Base-by-base conservation (phyloP, 2,113 vertebrate genomes). In the Corythornis cristatus region DNA sequence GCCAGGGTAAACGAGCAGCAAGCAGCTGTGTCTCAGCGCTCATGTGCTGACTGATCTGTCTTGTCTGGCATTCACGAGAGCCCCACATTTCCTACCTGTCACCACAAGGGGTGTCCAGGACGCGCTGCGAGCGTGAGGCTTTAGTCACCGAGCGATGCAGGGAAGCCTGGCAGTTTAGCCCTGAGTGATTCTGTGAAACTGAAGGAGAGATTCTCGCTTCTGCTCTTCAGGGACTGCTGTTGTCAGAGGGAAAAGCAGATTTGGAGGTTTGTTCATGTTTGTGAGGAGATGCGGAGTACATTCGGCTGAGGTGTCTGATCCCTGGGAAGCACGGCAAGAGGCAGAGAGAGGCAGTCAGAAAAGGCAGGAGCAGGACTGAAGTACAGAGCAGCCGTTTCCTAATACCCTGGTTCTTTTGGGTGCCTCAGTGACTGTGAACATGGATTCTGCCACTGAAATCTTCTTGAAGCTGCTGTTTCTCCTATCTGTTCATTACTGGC, bases 401-500 rank as follows among this genome's bases (percentile, higher is more conserved):
- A 76, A 78, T 70, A 79, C 82, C 88, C 93, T 22, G 37, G 8
- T 74, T 96, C 94, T 96, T 97, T 89, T n/a, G 78, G 85, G 80
- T 68, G 90, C 86, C 91, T 96, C 90, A 15, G 9, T 93, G 89
- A 90, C 96, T 58, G 90, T 57, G 95, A 96, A 92, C 93, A 98
- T 98, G 98, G 97, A 98, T 97, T 97, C 96, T 97, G 91, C 78
- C 92, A 43, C 95, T 26, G 94, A 96, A 95, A 97, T 90, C 65
- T 90, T 98, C 92, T 51, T 97, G 86, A 97, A 93, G 76, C 88
- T 86, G 91, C 83, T 98, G 58, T 81, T 98, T 88, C 79, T 98
- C 79, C 62, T 98, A 5, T 95, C 68, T 85, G 17, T 96, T 92
- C 88, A 62, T 58, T 60, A 70, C 48, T 79, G 95, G 95, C 95